phyloP scores from a whole-genome alignment of 2,113 vertebrate species.

The Xiphophorus hellerii region DNA sequence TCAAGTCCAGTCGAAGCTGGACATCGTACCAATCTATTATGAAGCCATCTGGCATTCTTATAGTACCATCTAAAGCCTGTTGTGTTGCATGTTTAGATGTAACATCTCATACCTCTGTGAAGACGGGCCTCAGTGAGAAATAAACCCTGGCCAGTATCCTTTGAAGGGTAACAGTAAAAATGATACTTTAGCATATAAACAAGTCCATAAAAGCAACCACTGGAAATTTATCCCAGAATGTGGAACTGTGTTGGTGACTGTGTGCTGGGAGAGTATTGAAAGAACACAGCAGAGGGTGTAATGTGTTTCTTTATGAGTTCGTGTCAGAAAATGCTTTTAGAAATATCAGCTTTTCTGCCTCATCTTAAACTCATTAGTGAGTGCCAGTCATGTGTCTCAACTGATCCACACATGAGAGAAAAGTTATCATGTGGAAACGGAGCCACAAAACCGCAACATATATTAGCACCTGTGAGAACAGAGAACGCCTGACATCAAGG shows the following conservation, averaged over 20 bases:
- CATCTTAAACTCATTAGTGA: conserved; percentile 49
- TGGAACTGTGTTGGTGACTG: conserved; percentile 8
- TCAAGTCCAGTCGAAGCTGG: conserved; percentile 1
- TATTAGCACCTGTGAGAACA: conserved; percentile 50
- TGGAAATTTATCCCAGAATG: conserved; percentile 29
- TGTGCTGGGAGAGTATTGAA: neutral
- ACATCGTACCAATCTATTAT: conserved; percentile 30
- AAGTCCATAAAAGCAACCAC: conserved; percentile 39
- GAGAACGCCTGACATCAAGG: conserved; percentile 21
- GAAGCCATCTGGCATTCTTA: conserved; percentile 40
- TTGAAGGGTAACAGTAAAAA: conserved; percentile 62
- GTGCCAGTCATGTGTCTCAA: conserved; percentile 33
- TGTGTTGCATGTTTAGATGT: conserved; percentile 47
- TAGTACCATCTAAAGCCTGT: conserved; percentile 50
- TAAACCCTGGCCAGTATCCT: conserved; percentile 44
- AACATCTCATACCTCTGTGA: conserved; percentile 60
- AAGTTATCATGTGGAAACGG: conserved; percentile 21
- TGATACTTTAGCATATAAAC: conserved; percentile 58
- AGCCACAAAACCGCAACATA: conserved; percentile 35
- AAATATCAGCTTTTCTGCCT: conserved; percentile 20
- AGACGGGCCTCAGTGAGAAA: conserved; percentile 38
- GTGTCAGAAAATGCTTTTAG: conserved; percentile 28
- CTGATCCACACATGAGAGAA: conserved; percentile 21
- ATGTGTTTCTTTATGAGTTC: conserved; percentile 16
- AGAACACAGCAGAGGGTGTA: conserved; percentile 11